A percentile compares a stretch with the other conserved stretches of the same genome.
Conservation (phyloP, 2,797 vertebrate genomes). For the Platalea minor region DNA sequence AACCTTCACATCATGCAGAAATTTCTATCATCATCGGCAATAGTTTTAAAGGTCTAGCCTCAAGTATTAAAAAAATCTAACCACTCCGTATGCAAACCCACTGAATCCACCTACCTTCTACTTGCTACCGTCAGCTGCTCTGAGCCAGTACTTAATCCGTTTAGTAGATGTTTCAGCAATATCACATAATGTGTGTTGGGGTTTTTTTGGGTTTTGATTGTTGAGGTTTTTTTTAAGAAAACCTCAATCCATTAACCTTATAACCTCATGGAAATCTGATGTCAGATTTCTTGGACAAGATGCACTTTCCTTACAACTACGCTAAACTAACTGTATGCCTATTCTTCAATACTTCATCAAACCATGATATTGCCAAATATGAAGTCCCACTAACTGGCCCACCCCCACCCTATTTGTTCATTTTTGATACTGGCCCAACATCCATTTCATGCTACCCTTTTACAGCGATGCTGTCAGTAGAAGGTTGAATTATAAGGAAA, state of each 20-base stretch:
- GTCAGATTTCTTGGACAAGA: neutral
- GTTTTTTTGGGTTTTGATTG: neutral
- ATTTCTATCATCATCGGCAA: neutral
- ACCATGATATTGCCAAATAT: neutral
- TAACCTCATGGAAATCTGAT: conserved; percentile 15
- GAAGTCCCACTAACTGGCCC: neutral
- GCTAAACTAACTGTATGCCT: neutral
- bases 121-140: neutral
- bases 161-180: neutral
- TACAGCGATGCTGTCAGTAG: neutral
- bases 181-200: neutral
- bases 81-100: neutral
- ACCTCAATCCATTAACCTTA: conserved; percentile 41
- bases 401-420: neutral
- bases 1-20: neutral
- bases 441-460: neutral
- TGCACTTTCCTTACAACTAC: neutral
- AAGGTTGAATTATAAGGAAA: neutral
- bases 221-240: neutral
- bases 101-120: neutral
- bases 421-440: neutral
- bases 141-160: neutral
- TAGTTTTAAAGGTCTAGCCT: neutral
- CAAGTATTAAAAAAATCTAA: neutral
- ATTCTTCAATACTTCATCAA: neutral